phyloP scores from a whole-genome alignment of 2,888 invertebrate species.

The Xylota sylvarum region DNA sequence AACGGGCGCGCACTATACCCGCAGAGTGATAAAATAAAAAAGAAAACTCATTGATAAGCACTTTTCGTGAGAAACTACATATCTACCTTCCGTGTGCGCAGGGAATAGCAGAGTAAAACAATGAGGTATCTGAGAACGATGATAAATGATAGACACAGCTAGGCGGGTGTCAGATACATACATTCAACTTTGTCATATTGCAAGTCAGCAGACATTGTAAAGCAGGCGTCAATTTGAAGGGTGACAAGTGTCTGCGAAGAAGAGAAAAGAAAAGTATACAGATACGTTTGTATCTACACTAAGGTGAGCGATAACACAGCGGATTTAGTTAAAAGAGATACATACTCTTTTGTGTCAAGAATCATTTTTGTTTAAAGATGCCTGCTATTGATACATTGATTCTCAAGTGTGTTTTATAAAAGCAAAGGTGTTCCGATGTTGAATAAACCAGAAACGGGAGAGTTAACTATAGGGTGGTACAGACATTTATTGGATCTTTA shows the following conservation, averaged over 20 bases:
- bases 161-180: constrained; percentile 44
- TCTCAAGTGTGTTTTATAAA: not conserved
- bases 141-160: constrained; percentile 41
- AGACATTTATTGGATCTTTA: no score
- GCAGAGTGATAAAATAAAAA: constrained; percentile 25
- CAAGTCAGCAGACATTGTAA: constrained; percentile 31
- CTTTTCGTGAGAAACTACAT: constrained; percentile 38
- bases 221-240: not conserved
- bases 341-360: not conserved
- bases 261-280: no score
- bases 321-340: no score
- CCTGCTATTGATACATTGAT: not conserved
- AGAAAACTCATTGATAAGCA: constrained; percentile 45
- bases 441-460: no score
- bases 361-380: not conserved
- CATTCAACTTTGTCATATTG: constrained; percentile 49
- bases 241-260: constrained; percentile 1
- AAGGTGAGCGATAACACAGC: not conserved
- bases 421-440: no score
- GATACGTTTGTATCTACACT: not conserved
- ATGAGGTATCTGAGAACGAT: not conserved
- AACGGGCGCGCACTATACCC: not conserved
- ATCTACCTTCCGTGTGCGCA: not conserved
- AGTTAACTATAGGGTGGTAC: no score
- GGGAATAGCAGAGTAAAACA: constrained; percentile 13